A percentile compares a stretch with the other conserved stretches of the same genome.
phyloP scores from a whole-genome alignment of 2,113 vertebrate species.

The Tamias sibiricus region DNA sequence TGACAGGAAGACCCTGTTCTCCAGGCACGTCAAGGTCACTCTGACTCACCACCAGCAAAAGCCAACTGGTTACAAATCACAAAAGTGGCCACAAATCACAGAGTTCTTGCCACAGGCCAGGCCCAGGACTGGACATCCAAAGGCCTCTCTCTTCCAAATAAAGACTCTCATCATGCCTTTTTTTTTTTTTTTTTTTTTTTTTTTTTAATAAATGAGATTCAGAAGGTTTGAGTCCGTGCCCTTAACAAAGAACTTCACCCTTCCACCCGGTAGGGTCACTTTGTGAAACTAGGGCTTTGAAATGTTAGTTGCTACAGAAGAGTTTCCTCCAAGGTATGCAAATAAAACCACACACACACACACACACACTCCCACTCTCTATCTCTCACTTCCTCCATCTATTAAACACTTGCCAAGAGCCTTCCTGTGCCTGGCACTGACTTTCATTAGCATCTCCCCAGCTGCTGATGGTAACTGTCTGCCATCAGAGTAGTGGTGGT shows the following conservation, averaged over 20 bases:
- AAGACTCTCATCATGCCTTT: neutral
- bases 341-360: neutral
- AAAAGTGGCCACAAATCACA: accelerated
- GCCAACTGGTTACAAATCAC: neutral
- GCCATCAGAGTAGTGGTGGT: neutral
- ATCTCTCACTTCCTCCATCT: neutral
- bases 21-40: accelerated
- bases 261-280: neutral
- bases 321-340: neutral
- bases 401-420: neutral
- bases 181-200: too few relatives aligned
- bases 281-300: neutral
- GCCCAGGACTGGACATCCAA: neutral
- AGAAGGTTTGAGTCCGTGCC: neutral
- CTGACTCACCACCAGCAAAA: accelerated
- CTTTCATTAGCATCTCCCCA: neutral
- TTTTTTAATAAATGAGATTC: neutral
- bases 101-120: accelerated
- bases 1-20: neutral
- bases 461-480: neutral
- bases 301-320: neutral
- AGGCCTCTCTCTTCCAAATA: neutral
- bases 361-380: too few relatives aligned
- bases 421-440: neutral
- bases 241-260: neutral